phyloP scores from a whole-genome alignment of 2,113 vertebrate genomes.

The Dasyornis broadbenti region DNA sequence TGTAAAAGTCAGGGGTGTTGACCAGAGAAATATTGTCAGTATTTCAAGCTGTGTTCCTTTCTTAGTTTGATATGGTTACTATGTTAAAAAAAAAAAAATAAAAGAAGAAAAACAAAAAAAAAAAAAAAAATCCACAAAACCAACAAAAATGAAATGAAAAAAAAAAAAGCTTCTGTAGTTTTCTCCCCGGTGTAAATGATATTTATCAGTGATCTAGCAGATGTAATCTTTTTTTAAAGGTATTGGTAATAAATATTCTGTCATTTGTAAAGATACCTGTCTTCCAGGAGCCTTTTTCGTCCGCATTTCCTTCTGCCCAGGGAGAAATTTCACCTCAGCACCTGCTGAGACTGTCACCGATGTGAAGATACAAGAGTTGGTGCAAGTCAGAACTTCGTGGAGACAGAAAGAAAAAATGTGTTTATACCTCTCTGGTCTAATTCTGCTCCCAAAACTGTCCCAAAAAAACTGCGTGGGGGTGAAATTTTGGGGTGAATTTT shows the following conservation, averaged over 20 bases:
- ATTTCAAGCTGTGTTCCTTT: constrained; percentile 76
- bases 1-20: constrained; percentile 70
- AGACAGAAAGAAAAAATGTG: not conserved
- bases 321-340: not conserved
- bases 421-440: not conserved
- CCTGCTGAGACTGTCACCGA: not conserved
- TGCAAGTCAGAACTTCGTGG: not conserved
- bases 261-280: constrained; percentile 79
- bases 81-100: constrained; percentile 58
- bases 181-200: constrained; percentile 74
- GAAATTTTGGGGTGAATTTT: not conserved
- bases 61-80: constrained; percentile 75
- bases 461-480: not conserved
- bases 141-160: constrained; percentile 51
- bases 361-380: not conserved
- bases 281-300: constrained; percentile 65
- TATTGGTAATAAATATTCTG: constrained; percentile 84
- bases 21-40: constrained; percentile 73
- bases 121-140: constrained; percentile 58
- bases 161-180: constrained; percentile 65
- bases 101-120: not conserved
- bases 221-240: constrained; percentile 82
- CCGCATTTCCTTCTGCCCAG: not conserved
- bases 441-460: not conserved
- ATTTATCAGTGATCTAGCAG: constrained; percentile 74